phyloP scores from a whole-genome alignment of 2,888 invertebrate genomes.

The Eucera pruinosa region DNA sequence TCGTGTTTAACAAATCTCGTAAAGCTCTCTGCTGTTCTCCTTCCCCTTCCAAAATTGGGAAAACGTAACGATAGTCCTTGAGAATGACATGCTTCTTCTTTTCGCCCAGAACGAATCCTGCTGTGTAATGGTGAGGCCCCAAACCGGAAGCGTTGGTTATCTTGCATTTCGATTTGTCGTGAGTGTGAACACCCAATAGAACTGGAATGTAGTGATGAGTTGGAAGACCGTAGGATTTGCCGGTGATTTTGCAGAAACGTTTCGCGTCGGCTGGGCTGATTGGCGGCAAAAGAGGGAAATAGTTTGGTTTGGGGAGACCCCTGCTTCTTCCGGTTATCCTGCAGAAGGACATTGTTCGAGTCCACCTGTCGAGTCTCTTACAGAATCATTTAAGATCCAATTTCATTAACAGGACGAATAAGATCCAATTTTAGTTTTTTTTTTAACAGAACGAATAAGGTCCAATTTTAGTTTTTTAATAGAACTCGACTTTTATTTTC shows the following conservation, averaged over 20 bases:
- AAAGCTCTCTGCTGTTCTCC: conserved; percentile 88
- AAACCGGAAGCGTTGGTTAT: conserved; percentile 88
- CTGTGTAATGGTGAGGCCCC: conserved; percentile 87
- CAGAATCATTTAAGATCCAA: conserved; percentile 20
- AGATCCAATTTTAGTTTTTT: no score
- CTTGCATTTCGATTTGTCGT: conserved; percentile 86
- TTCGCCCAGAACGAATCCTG: conserved; percentile 87
- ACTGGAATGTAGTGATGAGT: conserved; percentile 93
- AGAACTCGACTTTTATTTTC: no score
- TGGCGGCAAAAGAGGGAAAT: conserved; percentile 92
- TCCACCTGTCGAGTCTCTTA: background rate
- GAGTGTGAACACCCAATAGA: conserved; percentile 85
- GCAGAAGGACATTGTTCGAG: conserved; percentile 88
- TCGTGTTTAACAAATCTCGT: conserved; percentile 87
- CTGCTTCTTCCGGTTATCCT: conserved; percentile 92
- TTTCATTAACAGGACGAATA: no score
- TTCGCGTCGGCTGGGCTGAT: conserved; percentile 93
- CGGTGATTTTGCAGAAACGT: conserved; percentile 91
- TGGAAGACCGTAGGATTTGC: conserved; percentile 90
- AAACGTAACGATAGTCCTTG: conserved; percentile 90
- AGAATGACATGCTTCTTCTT: conserved; percentile 88
- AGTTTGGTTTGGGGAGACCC: conserved; percentile 92
- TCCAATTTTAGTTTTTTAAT: no score
- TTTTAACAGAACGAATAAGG: no score
- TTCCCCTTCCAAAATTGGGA: conserved; percentile 89